Base-by-base conservation (phyloP, 2,113 vertebrate species). In the Oncorhynchus tshawytscha region DNA sequence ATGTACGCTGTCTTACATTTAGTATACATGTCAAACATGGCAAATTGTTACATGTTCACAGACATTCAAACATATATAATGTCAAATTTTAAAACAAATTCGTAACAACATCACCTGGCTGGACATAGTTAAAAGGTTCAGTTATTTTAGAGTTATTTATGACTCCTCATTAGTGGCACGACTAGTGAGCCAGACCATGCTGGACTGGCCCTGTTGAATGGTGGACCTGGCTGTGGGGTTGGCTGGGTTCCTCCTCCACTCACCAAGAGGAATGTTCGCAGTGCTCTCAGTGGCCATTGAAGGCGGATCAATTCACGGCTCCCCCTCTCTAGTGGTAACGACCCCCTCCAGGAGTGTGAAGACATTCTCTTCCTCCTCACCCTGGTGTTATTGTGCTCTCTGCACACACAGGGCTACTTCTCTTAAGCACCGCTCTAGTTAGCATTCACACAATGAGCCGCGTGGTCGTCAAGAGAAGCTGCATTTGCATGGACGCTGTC, bases 381-480 rank as follows among this genome's bases (percentile, higher is more conserved):
- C 62, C 49, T 12, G 65, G 49, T 15, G 64, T 60, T 62, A 65
- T 69, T 54, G 67, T 73, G 79, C 45, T 57, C 66, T 67, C 15
- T 39, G 24, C 65, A 5, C 70, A 71, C 74, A 57, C 70, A 16
- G 62, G 7, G 70, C 64, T 68, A 29, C 39, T 60, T 15, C 48
- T 65, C 69, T 73, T 45, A 70, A 79, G 71, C 64, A 60, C 27
- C 31, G 25, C 54, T 70, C 62, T 75, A 71, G 72, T 82, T 79
- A 75, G 70, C 81, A 79, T 78, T 73, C 74, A 70, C 70, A 72
- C 67, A 48, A 49, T 75, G 72, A 34, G 31, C 76, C 15, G 60
- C 34, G 9, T 3, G 39, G 54, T 54, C 51, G 11, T 48, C 69
- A 68, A 66, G 70, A 80, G 67, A 60, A 64, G 24, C 54, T 6